phyloP scores from a whole-genome alignment of 2,797 vertebrate genomes.

The Acanthornis magna region DNA sequence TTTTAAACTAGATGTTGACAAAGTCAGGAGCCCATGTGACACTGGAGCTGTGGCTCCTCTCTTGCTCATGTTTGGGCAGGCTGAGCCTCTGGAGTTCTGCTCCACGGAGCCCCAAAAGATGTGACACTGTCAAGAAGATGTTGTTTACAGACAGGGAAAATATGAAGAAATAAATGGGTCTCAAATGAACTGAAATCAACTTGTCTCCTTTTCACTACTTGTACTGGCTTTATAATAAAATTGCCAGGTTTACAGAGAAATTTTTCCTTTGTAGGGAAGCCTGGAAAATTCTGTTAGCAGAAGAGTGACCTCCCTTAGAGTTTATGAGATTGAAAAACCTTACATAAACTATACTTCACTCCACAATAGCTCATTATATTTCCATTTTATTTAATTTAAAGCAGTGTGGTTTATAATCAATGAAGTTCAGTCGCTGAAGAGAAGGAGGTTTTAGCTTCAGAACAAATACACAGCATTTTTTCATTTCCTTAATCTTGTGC shows the following conservation, averaged over 20 bases:
- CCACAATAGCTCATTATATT: conserved; percentile 50
- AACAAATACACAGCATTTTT: conserved; percentile 62
- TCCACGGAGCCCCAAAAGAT: neutral
- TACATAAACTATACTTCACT: conserved; percentile 46
- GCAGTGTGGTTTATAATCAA: conserved; percentile 27
- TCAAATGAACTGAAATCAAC: neutral
- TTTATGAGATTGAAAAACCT: conserved; percentile 37
- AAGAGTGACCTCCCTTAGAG: conserved; percentile 7
- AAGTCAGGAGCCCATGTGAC: neutral
- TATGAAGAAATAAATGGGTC: neutral
- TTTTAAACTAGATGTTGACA: neutral
- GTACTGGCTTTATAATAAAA: neutral
- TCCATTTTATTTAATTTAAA: conserved; percentile 56
- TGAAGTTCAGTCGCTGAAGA: conserved; percentile 8
- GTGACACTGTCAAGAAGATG: neutral
- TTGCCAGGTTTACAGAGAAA: neutral
- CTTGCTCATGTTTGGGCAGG: accelerated
- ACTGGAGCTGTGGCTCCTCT: neutral
- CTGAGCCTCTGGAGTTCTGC: neutral
- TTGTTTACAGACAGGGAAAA: conserved; percentile 30
- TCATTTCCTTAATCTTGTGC: conserved; percentile 64
- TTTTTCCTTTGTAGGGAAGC: neutral
- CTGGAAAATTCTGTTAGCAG: conserved; percentile 20
- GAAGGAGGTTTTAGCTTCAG: conserved; percentile 50
- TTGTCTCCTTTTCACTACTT: neutral